Evolutionary conservation across 2,797 vertebrate species (phyloP), one percentile per base, ranked within the genome.

Genomic region (Anomalospiza imberbis): DNA sequence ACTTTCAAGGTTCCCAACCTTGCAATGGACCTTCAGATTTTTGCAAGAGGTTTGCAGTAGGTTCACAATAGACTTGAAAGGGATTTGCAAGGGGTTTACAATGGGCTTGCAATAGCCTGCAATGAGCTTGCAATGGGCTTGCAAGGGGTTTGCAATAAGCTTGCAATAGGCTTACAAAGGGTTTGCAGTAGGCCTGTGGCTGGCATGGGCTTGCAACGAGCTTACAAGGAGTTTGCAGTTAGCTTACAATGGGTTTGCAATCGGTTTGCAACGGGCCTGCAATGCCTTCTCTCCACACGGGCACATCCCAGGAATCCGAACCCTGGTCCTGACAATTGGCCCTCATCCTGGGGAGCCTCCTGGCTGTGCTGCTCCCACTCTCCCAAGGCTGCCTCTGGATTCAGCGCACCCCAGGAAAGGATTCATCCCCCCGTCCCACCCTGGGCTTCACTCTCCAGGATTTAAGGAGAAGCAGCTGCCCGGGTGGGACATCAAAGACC

Each of bases 401-500:
- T 16, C 54, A 34, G 32, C 21, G 31, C 73, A 20, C 19, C 68
- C 60, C 0, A 2, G 53, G 28, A 15, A 36, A 31, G 34, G 18
- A 19, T 57, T 48, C 7, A 13, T 2, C 10, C 32, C 20, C n/a
- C 28, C 11, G 0, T 4, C 38, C 36, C 67, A 31, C 3, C 32
- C 74, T 7, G 26, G 21, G 5, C 19, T 74, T 44, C 6, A 1
- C 0, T 45, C 38, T 10, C 50, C 13, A 2, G 0, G 12, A 9
- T 25, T 53, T 18, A 36, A 72, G 58, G 50, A 76, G 75, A 40
- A 85, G 48, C 76, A 54, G 66, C 88, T 75, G 53, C 36, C 22
- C 4, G 26, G 58, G 25, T 12, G 66, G 45, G 48, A n/a, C 65
- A 84, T 54, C 10, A n/a, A 77, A 84, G 57, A 20, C 14, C 2